These are phyloP conservation scores for Heliothis peltigera DNA, from an alignment of 2,888 invertebrate species.

Conservation along the genomic window DNA sequence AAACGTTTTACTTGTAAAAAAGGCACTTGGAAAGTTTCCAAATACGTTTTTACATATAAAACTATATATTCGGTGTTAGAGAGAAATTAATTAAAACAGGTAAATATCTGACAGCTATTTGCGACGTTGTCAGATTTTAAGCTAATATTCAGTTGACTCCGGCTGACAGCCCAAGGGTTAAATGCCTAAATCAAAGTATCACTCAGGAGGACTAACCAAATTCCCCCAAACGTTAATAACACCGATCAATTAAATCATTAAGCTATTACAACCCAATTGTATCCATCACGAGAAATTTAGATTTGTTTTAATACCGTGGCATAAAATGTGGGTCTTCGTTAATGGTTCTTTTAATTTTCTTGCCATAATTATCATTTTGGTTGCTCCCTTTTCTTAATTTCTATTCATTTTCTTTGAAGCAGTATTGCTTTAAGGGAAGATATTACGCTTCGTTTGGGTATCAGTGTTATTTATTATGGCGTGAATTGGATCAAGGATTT, in stretches of 20 bases:
- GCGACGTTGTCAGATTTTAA: no score
- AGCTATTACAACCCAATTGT: constrained; percentile 16
- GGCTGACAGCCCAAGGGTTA: no score
- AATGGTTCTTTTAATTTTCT: constrained; percentile 48
- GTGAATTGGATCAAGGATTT: constrained; percentile 13
- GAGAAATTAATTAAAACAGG: no score
- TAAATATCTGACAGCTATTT: no score
- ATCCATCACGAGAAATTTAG: constrained; percentile 25
- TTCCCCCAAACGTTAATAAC: constrained; percentile 7
- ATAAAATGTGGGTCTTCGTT: constrained; percentile 34
- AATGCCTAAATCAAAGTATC: not conserved
- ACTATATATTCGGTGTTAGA: no score
- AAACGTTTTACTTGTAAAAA: no score
- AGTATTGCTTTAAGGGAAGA: constrained; percentile 18
- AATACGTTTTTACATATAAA: no score
- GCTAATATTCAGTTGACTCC: no score
- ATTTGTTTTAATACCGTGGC: constrained; percentile 44
- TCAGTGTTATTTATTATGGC: constrained; percentile 8
- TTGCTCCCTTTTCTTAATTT: constrained; percentile 27
- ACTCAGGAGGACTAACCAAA: not conserved
- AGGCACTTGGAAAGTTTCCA: no score
- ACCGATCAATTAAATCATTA: constrained; percentile 38
- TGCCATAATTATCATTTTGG: constrained; percentile 37
- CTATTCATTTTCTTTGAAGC: constrained; percentile 36
- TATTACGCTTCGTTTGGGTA: constrained; percentile 17